phyloP scores from a whole-genome alignment of 37 sponge, comb jelly and placozoan genomes.

The Agelas oroides region DNA sequence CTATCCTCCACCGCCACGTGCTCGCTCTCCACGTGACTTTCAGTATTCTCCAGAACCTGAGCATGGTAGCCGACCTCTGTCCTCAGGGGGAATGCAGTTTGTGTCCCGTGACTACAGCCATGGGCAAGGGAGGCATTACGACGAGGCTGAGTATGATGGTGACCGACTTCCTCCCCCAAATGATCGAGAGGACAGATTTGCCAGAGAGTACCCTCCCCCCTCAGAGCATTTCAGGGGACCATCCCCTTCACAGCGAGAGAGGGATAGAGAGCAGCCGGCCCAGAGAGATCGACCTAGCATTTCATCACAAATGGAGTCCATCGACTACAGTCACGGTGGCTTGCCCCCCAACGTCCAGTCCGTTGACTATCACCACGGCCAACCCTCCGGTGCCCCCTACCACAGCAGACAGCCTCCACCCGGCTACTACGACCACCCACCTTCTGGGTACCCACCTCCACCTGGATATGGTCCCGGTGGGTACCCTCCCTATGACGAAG shows the following conservation, averaged over 20 bases:
- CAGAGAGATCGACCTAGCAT: conserved; percentile 5
- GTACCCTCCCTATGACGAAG: conserved; percentile 5
- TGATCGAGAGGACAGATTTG: background rate
- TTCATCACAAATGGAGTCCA: conserved; percentile 17
- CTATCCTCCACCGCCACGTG: background rate
- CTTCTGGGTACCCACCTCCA: background rate
- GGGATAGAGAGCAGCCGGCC: background rate
- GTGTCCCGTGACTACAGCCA: conserved; percentile 8
- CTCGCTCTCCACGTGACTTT: background rate
- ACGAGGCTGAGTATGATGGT: no score
- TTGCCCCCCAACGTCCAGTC: background rate
- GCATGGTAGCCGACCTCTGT: background rate
- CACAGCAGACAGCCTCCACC: background rate
- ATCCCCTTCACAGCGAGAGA: background rate
- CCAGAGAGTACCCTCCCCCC: no score
- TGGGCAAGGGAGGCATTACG: background rate
- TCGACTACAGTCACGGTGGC: conserved; percentile 63
- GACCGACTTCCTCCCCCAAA: conserved; percentile 3
- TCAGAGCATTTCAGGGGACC: background rate
- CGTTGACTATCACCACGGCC: conserved; percentile 68
- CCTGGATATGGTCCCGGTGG: background rate
- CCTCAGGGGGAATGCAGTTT: background rate
- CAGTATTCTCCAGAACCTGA: background rate
- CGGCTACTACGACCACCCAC: conserved; percentile 14
- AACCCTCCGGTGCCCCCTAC: background rate